Percentiles rank a stretch among this genome's conserved stretches.
Conservation (phyloP, 2,888 invertebrate genomes). For the Macrophya annulata region DNA sequence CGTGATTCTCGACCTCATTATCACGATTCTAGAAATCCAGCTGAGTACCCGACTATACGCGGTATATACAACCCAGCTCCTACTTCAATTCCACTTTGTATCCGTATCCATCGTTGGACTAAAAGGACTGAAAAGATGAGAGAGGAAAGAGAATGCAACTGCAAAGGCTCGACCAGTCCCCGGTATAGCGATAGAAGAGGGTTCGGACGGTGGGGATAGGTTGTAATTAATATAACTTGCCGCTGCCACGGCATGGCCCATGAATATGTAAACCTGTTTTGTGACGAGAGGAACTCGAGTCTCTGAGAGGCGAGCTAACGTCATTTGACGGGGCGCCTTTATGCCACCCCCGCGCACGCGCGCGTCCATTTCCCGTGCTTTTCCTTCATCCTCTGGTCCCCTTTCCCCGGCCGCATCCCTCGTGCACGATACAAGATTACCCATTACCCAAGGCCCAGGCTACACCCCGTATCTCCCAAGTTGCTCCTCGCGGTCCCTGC, state of each 20-base stretch:
- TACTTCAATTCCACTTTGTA: conserved; percentile 43
- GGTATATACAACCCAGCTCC: background rate
- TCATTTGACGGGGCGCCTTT: conserved; percentile 63
- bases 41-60: conserved; percentile 4
- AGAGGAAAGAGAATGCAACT: conserved; percentile 35
- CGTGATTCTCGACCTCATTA: conserved; percentile 21
- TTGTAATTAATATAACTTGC: conserved; percentile 68
- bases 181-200: conserved; percentile 20
- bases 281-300: conserved; percentile 66
- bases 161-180: conserved; percentile 16
- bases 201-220: conserved; percentile 56
- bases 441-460: conserved; percentile 49
- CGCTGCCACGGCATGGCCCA: conserved; percentile 62
- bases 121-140: conserved; percentile 29
- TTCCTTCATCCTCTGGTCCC: conserved; percentile 32
- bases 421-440: conserved; percentile 54
- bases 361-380: conserved; percentile 36
- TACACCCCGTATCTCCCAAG: conserved; percentile 23
- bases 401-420: background rate
- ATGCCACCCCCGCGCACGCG: conserved; percentile 38
- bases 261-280: conserved; percentile 73
- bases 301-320: conserved; percentile 65
- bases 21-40: conserved; percentile 28
- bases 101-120: background rate
- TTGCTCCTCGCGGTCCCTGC: conserved; percentile 8